A percentile compares a stretch with the other conserved stretches of the same genome.
phyloP scores from a whole-genome alignment of 2,797 vertebrate genomes.

The Clarias pachynema region DNA sequence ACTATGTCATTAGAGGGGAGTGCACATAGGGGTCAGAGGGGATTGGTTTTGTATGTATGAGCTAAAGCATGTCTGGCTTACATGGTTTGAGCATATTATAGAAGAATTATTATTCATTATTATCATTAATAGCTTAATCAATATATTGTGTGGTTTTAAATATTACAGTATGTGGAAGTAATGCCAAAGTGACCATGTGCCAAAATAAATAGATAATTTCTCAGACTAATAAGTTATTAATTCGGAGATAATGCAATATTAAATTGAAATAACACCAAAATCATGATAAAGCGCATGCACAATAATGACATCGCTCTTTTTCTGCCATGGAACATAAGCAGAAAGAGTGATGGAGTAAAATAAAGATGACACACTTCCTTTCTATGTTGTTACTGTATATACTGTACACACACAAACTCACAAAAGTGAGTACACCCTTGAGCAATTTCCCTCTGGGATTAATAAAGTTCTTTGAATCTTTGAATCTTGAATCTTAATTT shows the following conservation, averaged over 20 bases:
- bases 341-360: not conserved
- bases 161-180: no score
- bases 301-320: not conserved
- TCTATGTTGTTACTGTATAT: no score
- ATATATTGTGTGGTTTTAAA: not conserved
- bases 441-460: no score
- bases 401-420: no score
- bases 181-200: not conserved
- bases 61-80: not conserved
- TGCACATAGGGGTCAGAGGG: not conserved
- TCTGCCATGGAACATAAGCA: not conserved
- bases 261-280: not conserved
- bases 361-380: not conserved
- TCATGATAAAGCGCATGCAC: not conserved
- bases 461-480: no score
- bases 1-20: not conserved
- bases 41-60: not conserved
- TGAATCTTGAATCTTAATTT: no score
- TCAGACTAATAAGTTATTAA: not conserved
- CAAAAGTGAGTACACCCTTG: no score
- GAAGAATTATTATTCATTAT: not conserved
- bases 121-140: not conserved
- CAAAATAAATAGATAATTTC: not conserved
- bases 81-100: not conserved
- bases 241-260: not conserved